Evolutionary conservation across 64 coral and sea anemone species (phyloP).

Genomic region (Pocillopora verrucosa): DNA sequence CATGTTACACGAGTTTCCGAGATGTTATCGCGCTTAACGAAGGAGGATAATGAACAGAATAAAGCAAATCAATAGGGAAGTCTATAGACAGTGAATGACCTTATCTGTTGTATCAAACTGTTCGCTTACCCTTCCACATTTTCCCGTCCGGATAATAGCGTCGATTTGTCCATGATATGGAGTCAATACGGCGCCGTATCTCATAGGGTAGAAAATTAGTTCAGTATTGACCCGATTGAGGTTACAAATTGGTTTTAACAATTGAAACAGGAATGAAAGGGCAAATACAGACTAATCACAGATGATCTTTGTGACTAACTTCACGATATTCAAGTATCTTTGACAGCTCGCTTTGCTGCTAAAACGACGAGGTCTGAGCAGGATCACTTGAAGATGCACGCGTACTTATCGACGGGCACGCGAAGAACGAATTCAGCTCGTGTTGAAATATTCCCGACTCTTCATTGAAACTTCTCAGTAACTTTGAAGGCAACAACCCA

Average conservation of each 20-base stretch:
- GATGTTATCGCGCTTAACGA: slow-evolving; percentile 5
- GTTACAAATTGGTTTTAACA: not conserved
- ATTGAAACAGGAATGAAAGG: slow-evolving; percentile 4
- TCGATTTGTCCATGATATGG: slow-evolving; percentile 1
- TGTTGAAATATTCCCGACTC: not conserved
- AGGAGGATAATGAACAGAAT: not conserved
- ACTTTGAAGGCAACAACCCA: not conserved
- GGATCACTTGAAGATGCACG: not conserved
- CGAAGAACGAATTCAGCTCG: not conserved
- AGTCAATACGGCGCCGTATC: slow-evolving; percentile 11
- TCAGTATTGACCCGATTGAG: slow-evolving; percentile 1
- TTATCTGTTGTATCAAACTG: not conserved
- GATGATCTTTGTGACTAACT: not conserved
- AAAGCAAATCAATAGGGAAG: slow-evolving; percentile 9
- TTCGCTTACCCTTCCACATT: no score
- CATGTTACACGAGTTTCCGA: not conserved
- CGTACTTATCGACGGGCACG: not conserved
- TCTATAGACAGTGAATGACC: not conserved
- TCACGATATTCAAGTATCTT: not conserved
- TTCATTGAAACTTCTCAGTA: not conserved
- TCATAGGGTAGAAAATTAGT: not conserved
- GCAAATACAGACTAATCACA: slow-evolving; percentile 5
- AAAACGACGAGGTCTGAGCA: not conserved
- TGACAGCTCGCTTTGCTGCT: not conserved
- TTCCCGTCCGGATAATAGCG: not conserved